These are phyloP conservation scores for Automeris io DNA, from an alignment of 2,888 invertebrate genomes.

Conservation along the genomic window DNA sequence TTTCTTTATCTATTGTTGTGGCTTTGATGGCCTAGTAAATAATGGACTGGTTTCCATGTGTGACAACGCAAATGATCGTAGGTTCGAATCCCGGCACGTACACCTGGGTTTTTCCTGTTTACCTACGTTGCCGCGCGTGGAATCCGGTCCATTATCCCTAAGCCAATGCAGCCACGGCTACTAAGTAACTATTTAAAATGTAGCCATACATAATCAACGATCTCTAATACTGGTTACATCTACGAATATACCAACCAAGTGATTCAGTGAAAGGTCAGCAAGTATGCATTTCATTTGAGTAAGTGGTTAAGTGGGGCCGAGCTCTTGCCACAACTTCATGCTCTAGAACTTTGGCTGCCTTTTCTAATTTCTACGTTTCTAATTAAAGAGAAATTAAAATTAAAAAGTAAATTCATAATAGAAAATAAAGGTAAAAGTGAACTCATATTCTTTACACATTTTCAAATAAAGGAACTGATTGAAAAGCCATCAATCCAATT, in stretches of 20 bases:
- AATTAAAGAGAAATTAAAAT: conserved; percentile 17
- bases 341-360: conserved; percentile 23
- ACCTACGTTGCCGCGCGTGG: too few relatives aligned
- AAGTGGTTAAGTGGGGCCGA: conserved; percentile 29
- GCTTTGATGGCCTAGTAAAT: too few relatives aligned
- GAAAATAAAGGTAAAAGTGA: conserved; percentile 16
- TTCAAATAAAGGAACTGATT: conserved; percentile 41
- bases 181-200: too few relatives aligned
- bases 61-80: too few relatives aligned
- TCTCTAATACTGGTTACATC: conserved; percentile 13
- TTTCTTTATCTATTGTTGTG: background rate
- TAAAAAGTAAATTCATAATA: conserved; percentile 15
- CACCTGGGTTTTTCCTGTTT: too few relatives aligned
- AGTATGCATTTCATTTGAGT: conserved; percentile 42
- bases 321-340: conserved; percentile 25
- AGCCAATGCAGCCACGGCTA: too few relatives aligned
- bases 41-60: too few relatives aligned
- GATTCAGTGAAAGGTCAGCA: conserved; percentile 26
- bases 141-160: too few relatives aligned
- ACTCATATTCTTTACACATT: conserved; percentile 23
- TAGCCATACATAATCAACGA: too few relatives aligned
- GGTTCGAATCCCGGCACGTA: too few relatives aligned
- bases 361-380: conserved; percentile 21
- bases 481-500: conserved; percentile 52
- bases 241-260: conserved; percentile 28